These are phyloP conservation scores for Scaptodrosophila lebanonensis DNA, from an alignment of 1,140 invertebrate genomes.

Conservation along the genomic window DNA sequence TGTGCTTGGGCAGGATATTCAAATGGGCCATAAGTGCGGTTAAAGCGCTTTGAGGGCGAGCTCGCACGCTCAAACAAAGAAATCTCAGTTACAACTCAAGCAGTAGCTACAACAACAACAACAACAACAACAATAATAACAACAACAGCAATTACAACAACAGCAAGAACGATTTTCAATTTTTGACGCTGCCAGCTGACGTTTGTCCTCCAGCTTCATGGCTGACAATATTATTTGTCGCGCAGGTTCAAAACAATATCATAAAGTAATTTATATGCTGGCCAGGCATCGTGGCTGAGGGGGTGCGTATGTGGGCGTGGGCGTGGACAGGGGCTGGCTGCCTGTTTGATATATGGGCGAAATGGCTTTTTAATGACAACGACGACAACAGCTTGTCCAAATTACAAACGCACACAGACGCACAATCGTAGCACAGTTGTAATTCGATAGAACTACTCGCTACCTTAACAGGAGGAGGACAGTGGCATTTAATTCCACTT, in stretches of 20 bases:
- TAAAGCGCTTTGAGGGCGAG: conserved; percentile 66
- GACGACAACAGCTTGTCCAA: conserved; percentile 74
- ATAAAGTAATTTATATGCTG: conserved; percentile 73
- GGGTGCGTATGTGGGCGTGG: conserved; percentile 16
- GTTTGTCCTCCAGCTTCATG: conserved; percentile 5
- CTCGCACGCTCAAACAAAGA: conserved; percentile 57
- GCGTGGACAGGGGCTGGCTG: conserved; percentile 15
- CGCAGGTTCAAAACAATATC: conserved; percentile 74
- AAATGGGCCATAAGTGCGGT: conserved; percentile 73
- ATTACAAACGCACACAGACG: conserved; percentile 54
- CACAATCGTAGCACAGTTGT: background rate
- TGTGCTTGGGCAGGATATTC: conserved; percentile 54
- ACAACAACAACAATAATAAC: too few relatives aligned
- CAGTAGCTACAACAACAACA: too few relatives aligned
- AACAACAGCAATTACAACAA: background rate
- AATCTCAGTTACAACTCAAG: conserved; percentile 54
- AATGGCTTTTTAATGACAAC: conserved; percentile 74
- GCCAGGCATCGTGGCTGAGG: conserved; percentile 32
- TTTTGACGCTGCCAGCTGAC: conserved; percentile 69
- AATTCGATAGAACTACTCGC: background rate
- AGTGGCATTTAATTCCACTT: too few relatives aligned
- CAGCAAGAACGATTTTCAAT: conserved; percentile 55
- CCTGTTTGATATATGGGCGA: conserved; percentile 65
- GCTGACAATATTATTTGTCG: conserved; percentile 70
- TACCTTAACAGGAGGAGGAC: background rate